Percentiles rank a stretch among this genome's conserved stretches.
phyloP scores from a whole-genome alignment of 2,113 vertebrate species.

The Eidolon helvum region DNA sequence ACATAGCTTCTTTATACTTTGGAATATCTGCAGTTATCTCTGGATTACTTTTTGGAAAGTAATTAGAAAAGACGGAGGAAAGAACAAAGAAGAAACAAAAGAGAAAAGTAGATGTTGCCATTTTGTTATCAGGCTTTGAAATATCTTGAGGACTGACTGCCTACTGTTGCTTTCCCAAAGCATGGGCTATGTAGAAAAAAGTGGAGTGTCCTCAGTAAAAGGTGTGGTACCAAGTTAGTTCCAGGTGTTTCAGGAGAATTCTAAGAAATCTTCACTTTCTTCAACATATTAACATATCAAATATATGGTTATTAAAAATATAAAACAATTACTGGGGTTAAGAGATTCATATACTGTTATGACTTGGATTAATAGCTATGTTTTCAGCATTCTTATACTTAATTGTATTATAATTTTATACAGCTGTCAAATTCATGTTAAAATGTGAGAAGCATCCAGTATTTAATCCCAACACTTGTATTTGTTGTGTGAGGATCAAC shows the following conservation, averaged over 20 bases:
- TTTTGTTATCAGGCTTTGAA: neutral
- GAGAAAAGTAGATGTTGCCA: neutral
- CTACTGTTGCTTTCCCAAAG: neutral
- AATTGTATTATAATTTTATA: neutral
- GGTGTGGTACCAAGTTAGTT: neutral
- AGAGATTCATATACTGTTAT: too few relatives aligned
- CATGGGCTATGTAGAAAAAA: neutral
- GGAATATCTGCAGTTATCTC: neutral
- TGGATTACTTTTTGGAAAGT: neutral
- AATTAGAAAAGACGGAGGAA: neutral
- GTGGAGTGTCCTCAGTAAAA: neutral
- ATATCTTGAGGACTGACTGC: neutral
- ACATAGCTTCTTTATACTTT: accelerated
- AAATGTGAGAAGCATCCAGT: neutral
- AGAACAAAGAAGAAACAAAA: neutral
- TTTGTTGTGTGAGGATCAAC: neutral
- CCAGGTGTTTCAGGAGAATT: neutral
- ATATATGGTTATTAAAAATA: too few relatives aligned
- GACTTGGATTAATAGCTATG: too few relatives aligned
- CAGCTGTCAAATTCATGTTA: neutral
- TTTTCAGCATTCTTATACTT: neutral
- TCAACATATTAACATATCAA: too few relatives aligned
- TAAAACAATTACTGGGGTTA: too few relatives aligned
- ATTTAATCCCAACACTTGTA: neutral
- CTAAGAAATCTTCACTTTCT: neutral